A percentile compares a stretch with the other conserved stretches of the same genome.
phyloP scores from a whole-genome alignment of 2,797 vertebrate species.

The Amniataba percoides region DNA sequence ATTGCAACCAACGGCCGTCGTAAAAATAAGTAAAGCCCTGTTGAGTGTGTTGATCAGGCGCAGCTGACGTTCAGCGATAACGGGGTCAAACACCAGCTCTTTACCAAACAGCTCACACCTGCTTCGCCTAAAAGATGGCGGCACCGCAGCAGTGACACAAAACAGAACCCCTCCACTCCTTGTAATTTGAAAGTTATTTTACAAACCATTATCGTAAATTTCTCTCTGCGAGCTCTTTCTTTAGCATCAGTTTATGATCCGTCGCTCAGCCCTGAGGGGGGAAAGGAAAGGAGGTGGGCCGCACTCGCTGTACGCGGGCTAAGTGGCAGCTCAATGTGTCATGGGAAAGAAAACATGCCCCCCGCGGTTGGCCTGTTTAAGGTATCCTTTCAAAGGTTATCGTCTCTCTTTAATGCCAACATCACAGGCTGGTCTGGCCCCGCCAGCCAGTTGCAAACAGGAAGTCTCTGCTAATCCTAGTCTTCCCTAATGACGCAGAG shows the following conservation, averaged over 20 bases:
- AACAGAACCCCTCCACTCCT: conserved; percentile 71
- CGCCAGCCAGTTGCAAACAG: conserved; percentile 73
- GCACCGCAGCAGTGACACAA: conserved; percentile 63
- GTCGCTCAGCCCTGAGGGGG: conserved; percentile 43
- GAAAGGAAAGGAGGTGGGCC: conserved; percentile 9
- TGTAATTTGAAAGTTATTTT: conserved; percentile 80
- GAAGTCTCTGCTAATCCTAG: conserved; percentile 79
- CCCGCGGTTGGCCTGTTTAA: conserved; percentile 66
- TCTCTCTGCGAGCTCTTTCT: conserved; percentile 53
- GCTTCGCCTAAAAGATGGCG: conserved; percentile 53
- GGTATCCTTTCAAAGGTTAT: conserved; percentile 73
- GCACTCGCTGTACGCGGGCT: conserved; percentile 50
- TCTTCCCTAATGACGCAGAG: conserved; percentile 74
- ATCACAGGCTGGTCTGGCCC: conserved; percentile 68
- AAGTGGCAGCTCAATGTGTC: conserved; percentile 82
- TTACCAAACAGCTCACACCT: conserved; percentile 76
- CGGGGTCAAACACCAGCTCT: conserved; percentile 60
- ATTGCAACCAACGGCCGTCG: conserved; percentile 23
- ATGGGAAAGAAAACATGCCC: conserved; percentile 80
- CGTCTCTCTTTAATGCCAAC: conserved; percentile 74
- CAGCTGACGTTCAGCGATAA: conserved; percentile 58
- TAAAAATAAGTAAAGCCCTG: conserved; percentile 59
- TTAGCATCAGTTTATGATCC: conserved; percentile 77
- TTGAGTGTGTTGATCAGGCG: conserved; percentile 39
- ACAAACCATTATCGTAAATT: conserved; percentile 77